Conservation (phyloP, 2,888 invertebrate genomes). For the Magallana nippona region DNA sequence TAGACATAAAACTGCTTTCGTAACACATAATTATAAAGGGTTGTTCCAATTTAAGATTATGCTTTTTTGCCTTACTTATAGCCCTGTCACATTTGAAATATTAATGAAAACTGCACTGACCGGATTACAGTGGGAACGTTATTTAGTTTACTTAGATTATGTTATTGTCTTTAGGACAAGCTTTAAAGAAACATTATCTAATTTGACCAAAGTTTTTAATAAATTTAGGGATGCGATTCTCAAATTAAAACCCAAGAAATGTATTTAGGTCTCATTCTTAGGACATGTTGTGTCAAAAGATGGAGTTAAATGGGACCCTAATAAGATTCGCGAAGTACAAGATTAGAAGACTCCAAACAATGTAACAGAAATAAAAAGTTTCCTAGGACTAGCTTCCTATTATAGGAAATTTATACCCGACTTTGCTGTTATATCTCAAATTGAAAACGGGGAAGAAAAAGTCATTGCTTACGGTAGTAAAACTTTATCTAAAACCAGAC, state of each 20-base stretch:
- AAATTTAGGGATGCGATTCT: not conserved
- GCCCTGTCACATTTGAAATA: not conserved
- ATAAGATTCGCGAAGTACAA: slow-evolving; percentile 13
- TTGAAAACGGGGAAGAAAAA: slow-evolving; percentile 17
- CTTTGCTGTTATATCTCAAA: slow-evolving; percentile 51
- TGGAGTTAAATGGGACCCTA: slow-evolving; percentile 1
- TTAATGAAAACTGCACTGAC: not conserved
- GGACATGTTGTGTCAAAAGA: no score
- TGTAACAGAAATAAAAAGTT: slow-evolving; percentile 38
- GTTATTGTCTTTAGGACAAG: not conserved
- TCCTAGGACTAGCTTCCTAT: slow-evolving; percentile 38
- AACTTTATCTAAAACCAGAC: not conserved
- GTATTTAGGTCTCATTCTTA: no score
- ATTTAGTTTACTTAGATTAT: not conserved
- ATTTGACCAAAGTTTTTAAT: not conserved
- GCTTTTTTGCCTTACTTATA: not conserved
- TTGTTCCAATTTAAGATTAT: not conserved
- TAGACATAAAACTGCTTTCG: no score
- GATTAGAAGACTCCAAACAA: slow-evolving; percentile 34
- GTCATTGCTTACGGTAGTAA: not conserved
- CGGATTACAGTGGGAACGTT: not conserved
- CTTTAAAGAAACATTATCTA: not conserved
- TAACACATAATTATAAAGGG: no score
- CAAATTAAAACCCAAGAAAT: not conserved
- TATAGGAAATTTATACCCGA: slow-evolving; percentile 39